Percentiles rank a stretch among this genome's conserved stretches.
Conservation (phyloP, 1,140 invertebrate genomes). For the Parasteatoda tepidariorum region DNA sequence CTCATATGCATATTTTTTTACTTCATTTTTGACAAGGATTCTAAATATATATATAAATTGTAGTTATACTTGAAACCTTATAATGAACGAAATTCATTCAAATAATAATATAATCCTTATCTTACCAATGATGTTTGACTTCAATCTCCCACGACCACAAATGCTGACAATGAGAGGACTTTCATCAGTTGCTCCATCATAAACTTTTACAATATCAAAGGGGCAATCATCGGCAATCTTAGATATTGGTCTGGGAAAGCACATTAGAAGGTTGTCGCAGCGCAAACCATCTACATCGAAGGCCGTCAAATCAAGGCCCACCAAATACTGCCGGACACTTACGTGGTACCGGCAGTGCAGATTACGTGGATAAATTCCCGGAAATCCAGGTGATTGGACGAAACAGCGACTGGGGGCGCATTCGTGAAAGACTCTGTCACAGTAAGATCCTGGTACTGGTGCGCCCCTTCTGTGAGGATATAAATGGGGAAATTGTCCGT, state of each 20-base stretch:
- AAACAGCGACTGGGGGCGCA: constrained; percentile 88
- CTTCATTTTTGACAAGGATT: no score
- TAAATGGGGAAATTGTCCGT: constrained; percentile 90
- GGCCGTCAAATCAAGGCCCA: constrained; percentile 61
- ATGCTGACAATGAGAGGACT: constrained; percentile 89
- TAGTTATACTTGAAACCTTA: no score
- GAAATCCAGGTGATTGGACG: constrained; percentile 91
- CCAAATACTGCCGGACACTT: constrained; percentile 60
- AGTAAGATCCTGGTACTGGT: constrained; percentile 83
- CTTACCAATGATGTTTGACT: constrained; percentile 86
- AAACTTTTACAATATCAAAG: constrained; percentile 88
- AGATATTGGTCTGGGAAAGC: constrained; percentile 86
- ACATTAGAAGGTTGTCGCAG: constrained; percentile 94
- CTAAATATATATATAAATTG: no score
- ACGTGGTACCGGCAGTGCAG: constrained; percentile 78
- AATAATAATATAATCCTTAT: no score
- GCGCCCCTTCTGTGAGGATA: constrained; percentile 89
- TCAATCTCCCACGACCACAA: constrained; percentile 93
- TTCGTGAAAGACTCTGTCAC: constrained; percentile 80
- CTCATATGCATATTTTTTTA: no score
- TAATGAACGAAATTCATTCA: no score
- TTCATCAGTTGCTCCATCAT: constrained; percentile 88
- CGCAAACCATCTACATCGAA: constrained; percentile 93
- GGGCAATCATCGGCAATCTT: constrained; percentile 79
- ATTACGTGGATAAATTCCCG: constrained; percentile 89